Conservation (phyloP, 2,113 vertebrate genomes). For the Procavia capensis region DNA sequence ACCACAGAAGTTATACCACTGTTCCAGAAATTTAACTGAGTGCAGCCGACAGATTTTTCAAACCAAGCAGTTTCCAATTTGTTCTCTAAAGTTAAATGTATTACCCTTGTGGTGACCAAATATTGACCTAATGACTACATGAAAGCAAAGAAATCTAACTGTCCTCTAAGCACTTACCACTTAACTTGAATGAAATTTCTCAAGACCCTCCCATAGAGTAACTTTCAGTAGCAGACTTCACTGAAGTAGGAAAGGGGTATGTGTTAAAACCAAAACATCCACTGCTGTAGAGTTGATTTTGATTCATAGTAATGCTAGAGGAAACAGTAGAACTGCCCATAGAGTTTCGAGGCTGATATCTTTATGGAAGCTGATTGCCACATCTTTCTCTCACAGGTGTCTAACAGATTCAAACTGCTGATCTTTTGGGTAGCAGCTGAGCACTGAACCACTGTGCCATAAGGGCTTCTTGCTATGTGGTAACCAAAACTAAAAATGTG, state of each 20-base stretch:
- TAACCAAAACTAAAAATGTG: not conserved
- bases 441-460: not conserved
- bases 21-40: not conserved
- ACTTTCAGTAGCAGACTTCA: not conserved
- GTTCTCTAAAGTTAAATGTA: not conserved
- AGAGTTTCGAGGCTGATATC: not conserved
- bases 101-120: not conserved
- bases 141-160: constrained; percentile 21
- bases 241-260: not conserved
- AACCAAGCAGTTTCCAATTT: constrained; percentile 10
- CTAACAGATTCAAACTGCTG: not conserved
- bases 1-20: not conserved
- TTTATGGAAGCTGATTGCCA: not conserved
- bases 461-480: not conserved
- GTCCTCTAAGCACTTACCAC: not conserved
- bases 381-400: not conserved
- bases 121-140: constrained; percentile 42
- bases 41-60: constrained; percentile 40
- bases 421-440: not conserved
- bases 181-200: not conserved
- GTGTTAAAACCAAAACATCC: not conserved
- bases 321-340: not conserved
- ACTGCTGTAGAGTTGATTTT: not conserved
- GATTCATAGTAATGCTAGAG: not conserved
- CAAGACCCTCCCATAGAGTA: not conserved